Percentiles rank a stretch among this genome's conserved stretches.
Evolutionary conservation across 2,113 vertebrate species (phyloP).

Genomic region (Castor canadensis): DNA sequence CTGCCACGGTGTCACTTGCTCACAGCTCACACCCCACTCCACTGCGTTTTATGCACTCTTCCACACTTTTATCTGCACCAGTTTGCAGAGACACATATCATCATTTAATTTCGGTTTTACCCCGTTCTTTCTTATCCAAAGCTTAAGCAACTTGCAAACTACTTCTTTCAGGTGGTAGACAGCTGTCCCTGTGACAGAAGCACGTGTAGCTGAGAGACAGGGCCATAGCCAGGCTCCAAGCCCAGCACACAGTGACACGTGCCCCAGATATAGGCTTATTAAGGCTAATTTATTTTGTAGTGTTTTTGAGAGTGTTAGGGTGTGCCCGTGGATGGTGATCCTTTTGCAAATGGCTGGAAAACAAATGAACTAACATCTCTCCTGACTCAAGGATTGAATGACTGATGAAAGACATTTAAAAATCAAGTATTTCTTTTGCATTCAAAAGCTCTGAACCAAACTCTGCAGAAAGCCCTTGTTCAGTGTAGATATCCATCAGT

Average conservation of each 20-base stretch:
- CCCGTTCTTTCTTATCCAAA: not conserved
- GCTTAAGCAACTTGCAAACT: not conserved
- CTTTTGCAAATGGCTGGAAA: not conserved
- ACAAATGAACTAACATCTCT: no score
- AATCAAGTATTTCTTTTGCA: not conserved
- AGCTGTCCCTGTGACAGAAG: no score
- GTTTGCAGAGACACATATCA: not conserved
- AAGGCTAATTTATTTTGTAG: not conserved
- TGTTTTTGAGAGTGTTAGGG: not conserved
- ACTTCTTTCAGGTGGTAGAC: not conserved
- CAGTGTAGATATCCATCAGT: rapidly evolving
- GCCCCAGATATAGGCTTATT: no score
- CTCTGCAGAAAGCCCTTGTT: no score
- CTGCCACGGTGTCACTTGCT: not conserved
- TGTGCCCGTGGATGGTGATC: not conserved
- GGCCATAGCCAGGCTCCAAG: not conserved
- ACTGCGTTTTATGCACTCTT: rapidly evolving
- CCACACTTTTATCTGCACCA: not conserved
- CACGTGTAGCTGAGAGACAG: not conserved
- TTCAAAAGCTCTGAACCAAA: not conserved
- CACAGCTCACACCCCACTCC: not conserved
- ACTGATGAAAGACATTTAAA: not conserved
- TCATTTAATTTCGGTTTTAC: rapidly evolving
- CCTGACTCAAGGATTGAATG: not conserved
- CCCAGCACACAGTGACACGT: not conserved